Evolutionary conservation across 2,113 vertebrate species (phyloP).

Genomic region (Zosterops lateralis): DNA sequence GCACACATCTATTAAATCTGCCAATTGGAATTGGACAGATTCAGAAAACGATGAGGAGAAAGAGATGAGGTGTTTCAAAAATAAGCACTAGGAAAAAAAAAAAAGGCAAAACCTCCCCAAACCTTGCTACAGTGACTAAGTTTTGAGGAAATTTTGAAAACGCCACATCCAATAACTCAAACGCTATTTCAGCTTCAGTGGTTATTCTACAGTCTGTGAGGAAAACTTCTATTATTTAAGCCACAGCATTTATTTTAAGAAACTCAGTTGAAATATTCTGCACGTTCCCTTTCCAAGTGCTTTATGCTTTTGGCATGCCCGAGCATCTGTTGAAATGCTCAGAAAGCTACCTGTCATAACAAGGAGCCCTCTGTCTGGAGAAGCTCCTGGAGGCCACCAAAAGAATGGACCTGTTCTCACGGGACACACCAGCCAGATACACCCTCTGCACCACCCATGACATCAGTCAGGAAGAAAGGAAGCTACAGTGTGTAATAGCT

Average conservation of each 20-base stretch:
- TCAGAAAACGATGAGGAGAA: neutral
- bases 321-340: constrained; percentile 34
- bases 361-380: neutral
- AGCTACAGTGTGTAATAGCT: neutral
- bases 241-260: constrained; percentile 10
- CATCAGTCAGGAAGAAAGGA: neutral
- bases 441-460: neutral
- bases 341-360: constrained; percentile 50
- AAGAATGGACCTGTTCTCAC: neutral
- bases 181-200: neutral
- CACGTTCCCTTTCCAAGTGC: neutral
- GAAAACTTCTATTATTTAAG: constrained; percentile 67
- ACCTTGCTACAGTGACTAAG: neutral
- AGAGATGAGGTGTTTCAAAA: neutral
- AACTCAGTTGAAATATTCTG: neutral
- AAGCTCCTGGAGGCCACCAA: neutral
- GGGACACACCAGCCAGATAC: neutral
- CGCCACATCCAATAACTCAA: neutral
- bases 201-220: neutral
- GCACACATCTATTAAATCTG: neutral
- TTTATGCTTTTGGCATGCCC: constrained; percentile 22
- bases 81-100: neutral
- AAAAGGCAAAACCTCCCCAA: neutral
- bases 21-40: neutral
- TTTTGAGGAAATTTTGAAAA: neutral